These are phyloP conservation scores for Nibea coibor DNA, from an alignment of 2,113 vertebrate species.

Conservation along the genomic window DNA sequence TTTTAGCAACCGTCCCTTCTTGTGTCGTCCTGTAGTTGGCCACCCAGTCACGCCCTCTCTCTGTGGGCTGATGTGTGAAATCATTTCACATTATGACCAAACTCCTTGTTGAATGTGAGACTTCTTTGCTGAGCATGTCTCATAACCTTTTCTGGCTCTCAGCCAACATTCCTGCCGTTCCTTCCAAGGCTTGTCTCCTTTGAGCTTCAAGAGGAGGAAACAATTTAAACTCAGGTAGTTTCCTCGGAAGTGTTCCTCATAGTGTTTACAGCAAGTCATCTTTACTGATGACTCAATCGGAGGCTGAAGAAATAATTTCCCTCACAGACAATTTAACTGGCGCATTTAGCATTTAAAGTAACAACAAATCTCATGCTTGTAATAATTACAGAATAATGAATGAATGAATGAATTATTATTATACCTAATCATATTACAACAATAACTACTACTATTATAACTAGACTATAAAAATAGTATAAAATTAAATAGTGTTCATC, in stretches of 20 bases:
- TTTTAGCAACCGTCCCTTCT: neutral
- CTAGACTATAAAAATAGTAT: neutral
- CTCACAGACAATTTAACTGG: neutral
- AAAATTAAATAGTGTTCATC: neutral
- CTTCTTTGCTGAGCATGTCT: neutral
- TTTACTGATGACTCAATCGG: neutral
- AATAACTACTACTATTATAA: neutral
- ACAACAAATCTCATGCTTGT: neutral
- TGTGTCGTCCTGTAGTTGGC: constrained; percentile 1
- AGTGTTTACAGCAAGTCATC: neutral
- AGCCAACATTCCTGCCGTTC: constrained; percentile 10
- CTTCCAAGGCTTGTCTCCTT: neutral
- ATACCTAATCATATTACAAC: neutral
- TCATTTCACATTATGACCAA: neutral
- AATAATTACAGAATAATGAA: neutral
- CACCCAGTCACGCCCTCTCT: neutral
- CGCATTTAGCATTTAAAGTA: neutral
- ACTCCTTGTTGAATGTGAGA: neutral
- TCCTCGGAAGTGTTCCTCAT: neutral
- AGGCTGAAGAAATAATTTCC: neutral
- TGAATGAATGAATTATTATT: neutral
- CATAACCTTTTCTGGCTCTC: neutral
- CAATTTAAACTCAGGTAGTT: neutral
- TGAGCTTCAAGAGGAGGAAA: neutral
- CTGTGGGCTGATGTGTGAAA: neutral